Evolutionary conservation across 2,113 vertebrate species (phyloP).

Genomic region (Madoqua kirkii): DNA sequence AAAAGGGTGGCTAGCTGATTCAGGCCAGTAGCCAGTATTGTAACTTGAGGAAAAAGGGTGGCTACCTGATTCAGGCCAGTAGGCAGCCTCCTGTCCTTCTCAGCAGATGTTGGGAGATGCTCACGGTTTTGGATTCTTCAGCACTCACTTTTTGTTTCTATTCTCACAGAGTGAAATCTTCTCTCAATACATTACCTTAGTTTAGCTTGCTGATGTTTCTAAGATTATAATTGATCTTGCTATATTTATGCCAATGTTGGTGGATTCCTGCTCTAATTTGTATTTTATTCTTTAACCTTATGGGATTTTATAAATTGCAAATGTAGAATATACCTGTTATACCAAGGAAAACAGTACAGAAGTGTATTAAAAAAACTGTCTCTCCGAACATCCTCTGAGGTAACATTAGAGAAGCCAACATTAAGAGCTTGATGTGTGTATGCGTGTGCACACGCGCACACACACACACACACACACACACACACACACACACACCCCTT

Average conservation of each 20-base stretch:
- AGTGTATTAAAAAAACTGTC: neutral
- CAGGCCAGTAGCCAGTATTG: neutral
- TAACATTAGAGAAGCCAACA: neutral
- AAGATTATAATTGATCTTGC: neutral
- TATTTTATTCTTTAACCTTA: neutral
- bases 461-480: neutral
- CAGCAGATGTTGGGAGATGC: neutral
- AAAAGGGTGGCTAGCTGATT: neutral
- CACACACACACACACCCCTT: neutral
- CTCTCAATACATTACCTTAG: neutral
- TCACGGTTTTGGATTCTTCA: neutral
- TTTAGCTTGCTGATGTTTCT: neutral
- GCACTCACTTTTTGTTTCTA: neutral
- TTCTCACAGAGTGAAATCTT: neutral
- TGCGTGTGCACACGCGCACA: rapidly evolving
- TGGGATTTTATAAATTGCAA: neutral
- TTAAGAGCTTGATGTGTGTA: neutral
- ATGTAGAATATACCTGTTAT: neutral
- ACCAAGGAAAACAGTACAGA: neutral
- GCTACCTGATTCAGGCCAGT: neutral
- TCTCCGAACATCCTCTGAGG: neutral
- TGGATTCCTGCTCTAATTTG: neutral
- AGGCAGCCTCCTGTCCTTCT: neutral
- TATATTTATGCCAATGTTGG: neutral
- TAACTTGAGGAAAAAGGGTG: neutral